Evolutionary conservation across 92 coral and sea anemone species (phyloP).

Genomic region (Epizoanthus illoricatus): DNA sequence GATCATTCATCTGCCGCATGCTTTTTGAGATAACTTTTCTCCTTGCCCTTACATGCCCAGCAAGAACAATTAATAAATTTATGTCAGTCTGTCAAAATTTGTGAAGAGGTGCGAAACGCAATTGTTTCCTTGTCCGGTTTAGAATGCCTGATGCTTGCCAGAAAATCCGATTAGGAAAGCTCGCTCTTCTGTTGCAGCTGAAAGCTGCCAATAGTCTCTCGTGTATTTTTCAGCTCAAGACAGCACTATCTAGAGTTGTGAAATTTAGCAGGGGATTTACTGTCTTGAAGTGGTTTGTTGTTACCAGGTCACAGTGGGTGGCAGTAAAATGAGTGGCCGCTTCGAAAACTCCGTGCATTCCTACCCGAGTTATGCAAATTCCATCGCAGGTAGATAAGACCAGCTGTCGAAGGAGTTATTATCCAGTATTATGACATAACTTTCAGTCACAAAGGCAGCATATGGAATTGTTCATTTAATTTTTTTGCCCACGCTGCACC

Average conservation of each 20-base stretch:
- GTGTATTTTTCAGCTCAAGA: not conserved
- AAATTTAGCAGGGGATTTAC: constrained; percentile 30
- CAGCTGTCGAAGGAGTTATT: constrained; percentile 25
- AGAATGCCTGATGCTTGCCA: constrained; percentile 2
- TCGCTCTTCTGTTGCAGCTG: not conserved
- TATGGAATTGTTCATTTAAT: constrained; percentile 21
- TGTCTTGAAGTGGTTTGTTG: constrained; percentile 3
- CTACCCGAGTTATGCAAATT: constrained; percentile 31
- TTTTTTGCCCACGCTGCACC: constrained; percentile 1
- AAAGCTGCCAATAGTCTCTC: not conserved
- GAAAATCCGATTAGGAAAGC: constrained; percentile 6
- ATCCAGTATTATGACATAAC: constrained; percentile 13
- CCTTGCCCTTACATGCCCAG: constrained; percentile 61
- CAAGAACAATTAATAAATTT: constrained; percentile 49
- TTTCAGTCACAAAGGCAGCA: constrained; percentile 15
- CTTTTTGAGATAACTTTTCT: constrained; percentile 28
- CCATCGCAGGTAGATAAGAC: constrained; percentile 10
- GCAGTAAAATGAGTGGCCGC: not conserved
- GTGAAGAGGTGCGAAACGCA: constrained; percentile 40
- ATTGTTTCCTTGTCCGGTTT: constrained; percentile 28
- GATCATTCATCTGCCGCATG: constrained; percentile 41
- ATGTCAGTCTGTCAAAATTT: constrained; percentile 52
- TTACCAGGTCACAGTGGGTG: constrained; percentile 14
- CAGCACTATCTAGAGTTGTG: not conserved
- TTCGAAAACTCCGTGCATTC: not conserved